Base-by-base conservation (phyloP, 2,113 vertebrate species). In the Pterocles orientalis region DNA sequence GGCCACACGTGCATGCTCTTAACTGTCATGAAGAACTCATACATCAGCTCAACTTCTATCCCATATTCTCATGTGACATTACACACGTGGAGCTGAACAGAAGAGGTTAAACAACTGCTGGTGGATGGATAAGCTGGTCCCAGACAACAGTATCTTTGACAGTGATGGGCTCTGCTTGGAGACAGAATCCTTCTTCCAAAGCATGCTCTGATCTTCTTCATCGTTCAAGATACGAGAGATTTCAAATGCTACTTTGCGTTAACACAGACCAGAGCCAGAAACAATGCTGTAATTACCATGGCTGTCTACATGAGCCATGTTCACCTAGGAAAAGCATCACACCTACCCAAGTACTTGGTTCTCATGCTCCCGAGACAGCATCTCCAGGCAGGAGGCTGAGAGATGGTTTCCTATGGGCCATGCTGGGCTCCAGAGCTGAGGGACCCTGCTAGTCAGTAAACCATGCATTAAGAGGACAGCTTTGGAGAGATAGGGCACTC, bases 1-100 rank as follows among this genome's bases (percentile, higher is more conserved):
- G 18, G 39, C 10, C 41, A 21, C n/a, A 57, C 0, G 0, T n/a
- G 39, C 68, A 26, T 0, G 2, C 6, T 45, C 34, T 54, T 50
- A n/a, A 53, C n/a, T 47, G 11, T 11, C 41, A 20, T 11, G 24
- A 36, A 64, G 68, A 70, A 45, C 28, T 58, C 10, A 0, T 8
- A 18, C 5, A 56, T 26, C 28, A 39, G 17, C 65, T 70, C 60
- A 10, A 61, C 18, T 71, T 48, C 69, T 39, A 31, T 50, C 21
- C 31, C 8, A 16, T 20, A 24, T 76, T n/a, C 51, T 65, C 16
- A 58, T 12, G 34, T 50, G 34, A 76, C 28, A 61, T 26, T 34
- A 66, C 48, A 43, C 2, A 21, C 2, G 1, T 16, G 43, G 29
- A 56, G 15, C 18, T 39, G 33, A 86, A 39, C 1, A 78, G 26